A percentile compares a stretch with the other conserved stretches of the same genome.
Evolutionary conservation across 1,140 invertebrate genomes (phyloP).

Genomic region (Monochamus saltuarius): DNA sequence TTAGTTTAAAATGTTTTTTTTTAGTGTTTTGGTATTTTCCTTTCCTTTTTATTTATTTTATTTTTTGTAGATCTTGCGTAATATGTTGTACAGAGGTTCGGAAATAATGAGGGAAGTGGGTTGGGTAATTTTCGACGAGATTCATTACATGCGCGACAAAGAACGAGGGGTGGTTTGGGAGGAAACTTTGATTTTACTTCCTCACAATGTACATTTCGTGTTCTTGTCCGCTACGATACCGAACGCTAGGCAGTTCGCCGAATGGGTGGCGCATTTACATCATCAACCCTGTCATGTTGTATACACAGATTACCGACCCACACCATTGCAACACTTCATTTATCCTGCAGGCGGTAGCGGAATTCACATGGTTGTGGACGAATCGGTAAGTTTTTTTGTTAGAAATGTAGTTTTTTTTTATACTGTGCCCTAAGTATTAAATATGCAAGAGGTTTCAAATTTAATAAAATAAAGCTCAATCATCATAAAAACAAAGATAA

Average conservation of each 20-base stretch:
- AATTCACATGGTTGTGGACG: slow-evolving; percentile 95
- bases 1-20: neutral
- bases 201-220: slow-evolving; percentile 98
- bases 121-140: slow-evolving; percentile 99
- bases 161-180: slow-evolving; percentile 99
- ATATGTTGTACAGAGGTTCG: slow-evolving; percentile 98
- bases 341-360: slow-evolving; percentile 94
- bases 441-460: too few species aligned
- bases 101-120: slow-evolving; percentile 98
- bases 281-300: slow-evolving; percentile 98
- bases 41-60: too few species aligned
- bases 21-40: slow-evolving; percentile 2
- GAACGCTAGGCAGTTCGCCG: slow-evolving; percentile 96
- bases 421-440: neutral
- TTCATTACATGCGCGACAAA: slow-evolving; percentile 99
- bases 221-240: slow-evolving; percentile 99
- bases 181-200: slow-evolving; percentile 96
- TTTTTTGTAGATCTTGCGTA: slow-evolving; percentile 81
- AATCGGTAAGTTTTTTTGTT: slow-evolving; percentile 63
- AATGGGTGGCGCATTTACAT: slow-evolving; percentile 98
- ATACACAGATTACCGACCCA: slow-evolving; percentile 97
- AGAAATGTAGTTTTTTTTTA: neutral
- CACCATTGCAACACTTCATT: slow-evolving; percentile 97
- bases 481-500: too few species aligned
- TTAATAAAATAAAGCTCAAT: too few species aligned